Evolutionary conservation across 2,888 invertebrate genomes (phyloP), one percentile per base, ranked within the genome.

Genomic region (Ephialtes manifestator): DNA sequence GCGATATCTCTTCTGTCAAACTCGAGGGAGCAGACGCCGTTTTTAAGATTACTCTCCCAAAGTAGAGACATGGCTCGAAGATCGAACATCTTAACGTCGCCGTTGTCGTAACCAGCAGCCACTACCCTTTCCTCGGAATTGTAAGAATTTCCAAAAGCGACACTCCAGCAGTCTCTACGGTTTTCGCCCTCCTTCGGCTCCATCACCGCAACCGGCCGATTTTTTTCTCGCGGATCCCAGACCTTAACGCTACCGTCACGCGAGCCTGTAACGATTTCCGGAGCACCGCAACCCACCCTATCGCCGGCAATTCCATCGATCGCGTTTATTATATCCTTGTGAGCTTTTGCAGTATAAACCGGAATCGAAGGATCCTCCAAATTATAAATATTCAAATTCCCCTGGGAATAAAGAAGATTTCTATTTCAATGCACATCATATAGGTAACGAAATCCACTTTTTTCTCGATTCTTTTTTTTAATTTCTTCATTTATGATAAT

Each of bases 41-140:
- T 99, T 92, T 97, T 98, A 60, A 99, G 95, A 93, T 98, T 98
- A 71, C 97, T 97, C 92, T 99, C 98, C 99, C 99, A 99, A 90
- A 96, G 95, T 0, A 98, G 94, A 0, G 96, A 95, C 97, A 99
- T 97, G 5, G 96, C 96, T 83, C 97, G 96, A 35, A 99, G 95
- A 93, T 99, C 99, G 93, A 98, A 99, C 94, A 99, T 96, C 94
- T 99, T 99, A 2, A 99, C 94, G 92, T 99, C 99, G 0, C 99
- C 99, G 93, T 99, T 99, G 92, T 99, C 99, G 91, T 99, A 99
- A 0, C 99, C 99, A 11, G 99, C 98, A 35, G 97, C 97, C 0
- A 99, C 96, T 79, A 97, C 95, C 80, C 99, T 95, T 90, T 99
- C 99, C 39, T 97, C 96, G 65, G 97, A 96, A 92, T 97, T 98